Evolutionary conservation across 2,113 vertebrate genomes (phyloP).

Genomic region (Junco hyemalis): DNA sequence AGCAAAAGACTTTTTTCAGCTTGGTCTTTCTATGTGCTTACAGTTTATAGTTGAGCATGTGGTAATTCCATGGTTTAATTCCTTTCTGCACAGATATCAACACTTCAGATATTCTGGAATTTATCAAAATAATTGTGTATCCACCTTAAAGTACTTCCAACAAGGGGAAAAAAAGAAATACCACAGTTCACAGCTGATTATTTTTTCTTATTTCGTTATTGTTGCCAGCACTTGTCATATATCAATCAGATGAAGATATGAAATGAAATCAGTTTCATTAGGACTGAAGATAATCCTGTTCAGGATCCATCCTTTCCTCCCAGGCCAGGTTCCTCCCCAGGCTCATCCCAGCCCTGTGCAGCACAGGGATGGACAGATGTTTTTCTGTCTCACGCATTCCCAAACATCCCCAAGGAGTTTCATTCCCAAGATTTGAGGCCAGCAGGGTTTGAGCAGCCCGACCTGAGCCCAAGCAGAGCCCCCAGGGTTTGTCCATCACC

Average conservation of each 20-base stretch:
- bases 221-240: not conserved
- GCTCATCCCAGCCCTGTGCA: not conserved
- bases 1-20: not conserved
- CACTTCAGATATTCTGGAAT: not conserved
- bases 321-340: not conserved
- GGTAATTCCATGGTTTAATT: not conserved
- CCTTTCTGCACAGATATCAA: not conserved
- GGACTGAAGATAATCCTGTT: not conserved
- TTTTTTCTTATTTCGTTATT: not conserved
- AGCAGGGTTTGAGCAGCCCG: not conserved
- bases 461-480: rapidly evolving
- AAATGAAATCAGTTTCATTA: not conserved
- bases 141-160: not conserved
- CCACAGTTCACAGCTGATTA: not conserved
- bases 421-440: not conserved
- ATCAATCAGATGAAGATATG: not conserved
- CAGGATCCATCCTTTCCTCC: not conserved
- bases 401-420: not conserved
- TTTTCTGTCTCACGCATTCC: rapidly evolving
- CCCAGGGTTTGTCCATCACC: not conserved
- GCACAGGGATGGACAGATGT: rapidly evolving
- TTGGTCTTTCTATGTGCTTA: not conserved
- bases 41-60: not conserved
- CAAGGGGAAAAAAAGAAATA: not conserved
- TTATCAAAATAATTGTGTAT: not conserved